Percentiles rank a stretch among this genome's conserved stretches.
Conservation (phyloP, 2,888 invertebrate genomes). For the Philereme transversata region DNA sequence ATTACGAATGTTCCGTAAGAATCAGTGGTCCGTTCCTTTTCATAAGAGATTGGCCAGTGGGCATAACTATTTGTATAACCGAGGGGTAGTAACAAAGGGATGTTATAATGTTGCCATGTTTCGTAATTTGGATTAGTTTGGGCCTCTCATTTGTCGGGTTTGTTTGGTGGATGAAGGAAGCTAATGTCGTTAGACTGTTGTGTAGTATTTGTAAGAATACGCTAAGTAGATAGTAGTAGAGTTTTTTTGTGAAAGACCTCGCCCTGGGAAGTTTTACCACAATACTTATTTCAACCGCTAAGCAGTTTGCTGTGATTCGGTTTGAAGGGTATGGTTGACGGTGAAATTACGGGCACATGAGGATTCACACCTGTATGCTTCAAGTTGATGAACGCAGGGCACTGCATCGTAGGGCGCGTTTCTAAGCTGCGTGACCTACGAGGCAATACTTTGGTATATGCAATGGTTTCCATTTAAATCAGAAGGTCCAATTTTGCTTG, state of each 20-base stretch:
- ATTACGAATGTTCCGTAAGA: constrained; percentile 55
- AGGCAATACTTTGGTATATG: too few species aligned
- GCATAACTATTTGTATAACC: constrained; percentile 43
- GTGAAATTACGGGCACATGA: too few species aligned
- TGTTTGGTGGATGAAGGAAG: constrained; percentile 12
- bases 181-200: neutral
- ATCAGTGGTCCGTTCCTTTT: constrained; percentile 55
- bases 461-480: too few species aligned
- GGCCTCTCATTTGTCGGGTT: constrained; percentile 30
- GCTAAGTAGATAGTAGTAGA: neutral
- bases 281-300: too few species aligned
- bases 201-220: neutral
- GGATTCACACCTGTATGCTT: too few species aligned
- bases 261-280: neutral
- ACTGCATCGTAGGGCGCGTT: too few species aligned
- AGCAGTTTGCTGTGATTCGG: too few species aligned
- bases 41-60: constrained; percentile 58
- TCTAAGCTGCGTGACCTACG: too few species aligned
- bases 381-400: too few species aligned
- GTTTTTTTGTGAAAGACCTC: neutral
- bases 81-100: constrained; percentile 54
- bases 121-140: constrained; percentile 19
- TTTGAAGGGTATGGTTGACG: too few species aligned
- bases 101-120: constrained; percentile 38
- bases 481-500: too few species aligned